Evolutionary conservation across 2,797 vertebrate genomes (phyloP).

Genomic region (Bradypodion ventrale): DNA sequence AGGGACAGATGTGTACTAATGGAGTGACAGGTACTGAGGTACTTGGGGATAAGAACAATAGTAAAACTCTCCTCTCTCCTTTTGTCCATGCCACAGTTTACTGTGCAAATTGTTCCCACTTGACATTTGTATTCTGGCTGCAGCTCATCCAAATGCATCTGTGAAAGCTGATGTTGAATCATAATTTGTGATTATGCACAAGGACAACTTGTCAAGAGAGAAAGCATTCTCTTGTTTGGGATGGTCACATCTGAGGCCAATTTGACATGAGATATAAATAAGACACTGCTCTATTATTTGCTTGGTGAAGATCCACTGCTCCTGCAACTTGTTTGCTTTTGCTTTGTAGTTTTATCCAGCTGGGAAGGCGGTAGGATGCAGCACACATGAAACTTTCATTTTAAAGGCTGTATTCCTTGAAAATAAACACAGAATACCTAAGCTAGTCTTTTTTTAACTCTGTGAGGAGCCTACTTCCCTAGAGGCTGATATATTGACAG

Average conservation of each 20-base stretch:
- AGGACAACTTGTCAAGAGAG: slow-evolving; percentile 26
- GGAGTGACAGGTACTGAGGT: not conserved
- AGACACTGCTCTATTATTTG: not conserved
- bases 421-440: not conserved
- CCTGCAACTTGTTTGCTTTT: slow-evolving; percentile 9
- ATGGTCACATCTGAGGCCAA: not conserved
- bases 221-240: slow-evolving; percentile 15
- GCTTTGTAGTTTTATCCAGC: slow-evolving; percentile 29
- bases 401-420: not conserved
- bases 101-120: not conserved
- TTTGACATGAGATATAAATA: slow-evolving; percentile 6
- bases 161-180: slow-evolving; percentile 23
- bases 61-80: not conserved
- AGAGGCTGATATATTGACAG: not conserved
- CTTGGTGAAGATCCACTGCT: slow-evolving; percentile 8
- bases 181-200: slow-evolving; percentile 24
- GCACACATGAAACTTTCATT: not conserved
- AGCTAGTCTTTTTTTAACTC: not conserved
- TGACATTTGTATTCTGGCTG: slow-evolving; percentile 16
- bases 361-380: not conserved
- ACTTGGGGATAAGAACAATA: not conserved
- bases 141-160: not conserved
- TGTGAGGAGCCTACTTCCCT: not conserved
- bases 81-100: not conserved
- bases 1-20: not conserved